These are phyloP conservation scores for Tiliacea aurago DNA, from an alignment of 2,888 invertebrate species.

Conservation along the genomic window DNA sequence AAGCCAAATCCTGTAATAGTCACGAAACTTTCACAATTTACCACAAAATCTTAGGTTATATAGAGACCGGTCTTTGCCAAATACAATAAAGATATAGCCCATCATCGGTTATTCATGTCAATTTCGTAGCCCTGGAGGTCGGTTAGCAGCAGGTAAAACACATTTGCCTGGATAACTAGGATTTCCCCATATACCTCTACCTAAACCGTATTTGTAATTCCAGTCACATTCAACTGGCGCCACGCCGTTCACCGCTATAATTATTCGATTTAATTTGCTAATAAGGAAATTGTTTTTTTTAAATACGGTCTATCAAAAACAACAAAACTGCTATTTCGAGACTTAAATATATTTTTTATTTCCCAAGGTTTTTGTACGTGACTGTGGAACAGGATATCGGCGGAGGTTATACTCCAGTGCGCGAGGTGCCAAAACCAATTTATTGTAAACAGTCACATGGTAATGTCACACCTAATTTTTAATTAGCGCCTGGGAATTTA, in stretches of 20 bases:
- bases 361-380: conserved; percentile 63
- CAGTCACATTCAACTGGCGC: conserved; percentile 2
- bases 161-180: conserved; percentile 9
- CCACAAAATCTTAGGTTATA: conserved; percentile 3
- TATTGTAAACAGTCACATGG: conserved; percentile 72
- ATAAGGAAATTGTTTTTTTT: conserved; percentile 58
- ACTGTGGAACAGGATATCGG: conserved; percentile 71
- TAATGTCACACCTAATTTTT: conserved; percentile 73
- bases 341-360: conserved; percentile 31
- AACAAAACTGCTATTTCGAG: conserved; percentile 29
- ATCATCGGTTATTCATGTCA: neutral
- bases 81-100: no score
- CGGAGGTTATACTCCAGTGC: conserved; percentile 76
- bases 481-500: conserved; percentile 63
- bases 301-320: conserved; percentile 35
- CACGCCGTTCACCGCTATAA: conserved; percentile 16
- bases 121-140: neutral
- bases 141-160: conserved; percentile 10
- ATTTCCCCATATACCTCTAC: neutral
- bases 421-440: conserved; percentile 77
- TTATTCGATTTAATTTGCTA: conserved; percentile 41
- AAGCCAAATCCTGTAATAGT: conserved; percentile 9
- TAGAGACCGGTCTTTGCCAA: neutral
- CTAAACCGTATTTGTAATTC: conserved; percentile 10
- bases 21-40: conserved; percentile 33